Conservation (phyloP, 2,888 invertebrate genomes). For the Petrophora chlorosata region DNA sequence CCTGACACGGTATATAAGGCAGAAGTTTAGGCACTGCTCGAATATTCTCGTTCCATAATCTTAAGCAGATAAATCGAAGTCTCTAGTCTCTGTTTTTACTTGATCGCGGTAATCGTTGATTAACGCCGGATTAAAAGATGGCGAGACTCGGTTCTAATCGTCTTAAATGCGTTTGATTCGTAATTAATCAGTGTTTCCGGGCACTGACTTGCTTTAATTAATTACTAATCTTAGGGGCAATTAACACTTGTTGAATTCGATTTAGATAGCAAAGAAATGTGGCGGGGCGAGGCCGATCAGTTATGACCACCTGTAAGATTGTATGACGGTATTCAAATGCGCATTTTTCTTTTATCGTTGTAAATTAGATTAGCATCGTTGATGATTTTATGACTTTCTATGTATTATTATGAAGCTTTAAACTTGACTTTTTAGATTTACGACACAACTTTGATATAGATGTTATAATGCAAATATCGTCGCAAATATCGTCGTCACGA, state of each 20-base stretch:
- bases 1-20: too few species aligned
- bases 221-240: conserved; percentile 26
- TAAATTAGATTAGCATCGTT: too few species aligned
- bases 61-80: too few species aligned
- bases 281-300: background rate
- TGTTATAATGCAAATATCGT: conserved; percentile 28
- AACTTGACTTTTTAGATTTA: conserved; percentile 10
- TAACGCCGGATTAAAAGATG: too few species aligned
- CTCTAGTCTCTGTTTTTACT: too few species aligned
- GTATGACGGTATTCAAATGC: background rate
- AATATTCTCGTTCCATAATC: too few species aligned
- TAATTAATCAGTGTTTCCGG: conserved; percentile 34
- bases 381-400: too few species aligned
- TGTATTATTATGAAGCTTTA: background rate
- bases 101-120: too few species aligned
- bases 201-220: conserved; percentile 26
- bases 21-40: too few species aligned
- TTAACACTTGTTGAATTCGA: conserved; percentile 37
- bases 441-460: conserved; percentile 7
- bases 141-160: too few species aligned
- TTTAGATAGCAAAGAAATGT: conserved; percentile 25
- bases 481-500: conserved; percentile 32
- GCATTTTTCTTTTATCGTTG: background rate
- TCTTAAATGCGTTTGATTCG: conserved; percentile 23
- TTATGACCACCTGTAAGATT: background rate